These are phyloP conservation scores for Actinia equina DNA, from an alignment of 64 coral and sea anemone species.

Conservation along the genomic window DNA sequence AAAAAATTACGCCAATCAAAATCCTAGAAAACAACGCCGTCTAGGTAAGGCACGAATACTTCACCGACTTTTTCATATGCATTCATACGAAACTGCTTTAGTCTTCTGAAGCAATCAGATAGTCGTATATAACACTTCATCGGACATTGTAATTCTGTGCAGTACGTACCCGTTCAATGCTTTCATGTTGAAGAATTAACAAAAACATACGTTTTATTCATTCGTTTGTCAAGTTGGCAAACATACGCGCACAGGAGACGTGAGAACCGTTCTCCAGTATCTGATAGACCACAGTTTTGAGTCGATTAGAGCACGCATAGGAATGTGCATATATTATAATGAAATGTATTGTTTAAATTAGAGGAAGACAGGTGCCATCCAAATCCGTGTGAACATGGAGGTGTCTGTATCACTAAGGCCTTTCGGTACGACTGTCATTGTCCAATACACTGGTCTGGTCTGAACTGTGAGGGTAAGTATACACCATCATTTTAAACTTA, in stretches of 20 bases:
- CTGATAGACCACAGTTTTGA: too few relatives aligned
- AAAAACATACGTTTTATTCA: background rate
- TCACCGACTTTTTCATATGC: too few relatives aligned
- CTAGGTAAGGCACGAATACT: too few relatives aligned
- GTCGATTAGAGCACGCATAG: background rate
- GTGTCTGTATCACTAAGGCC: slow-evolving; percentile 83
- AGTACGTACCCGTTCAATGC: too few relatives aligned
- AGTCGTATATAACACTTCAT: too few relatives aligned
- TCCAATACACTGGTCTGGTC: slow-evolving; percentile 72
- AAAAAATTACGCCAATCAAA: too few relatives aligned
- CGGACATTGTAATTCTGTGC: background rate
- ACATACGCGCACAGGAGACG: background rate
- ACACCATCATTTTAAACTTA: background rate
- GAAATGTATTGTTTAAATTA: slow-evolving; percentile 6
- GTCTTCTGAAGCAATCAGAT: too few relatives aligned
- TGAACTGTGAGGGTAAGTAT: slow-evolving; percentile 85
- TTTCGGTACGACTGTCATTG: slow-evolving; percentile 81
- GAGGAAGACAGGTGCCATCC: slow-evolving; percentile 91
- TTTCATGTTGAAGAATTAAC: too few relatives aligned
- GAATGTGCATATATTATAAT: background rate
- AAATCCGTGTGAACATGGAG: slow-evolving; percentile 83
- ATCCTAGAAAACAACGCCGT: too few relatives aligned
- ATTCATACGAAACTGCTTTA: too few relatives aligned
- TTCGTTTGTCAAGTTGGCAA: background rate
- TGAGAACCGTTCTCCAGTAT: too few relatives aligned